Percentiles rank a stretch among this genome's conserved stretches.
These are phyloP conservation scores for Chaenogobius annularis DNA, from an alignment of 2,113 vertebrate genomes.

Conservation along the genomic window DNA sequence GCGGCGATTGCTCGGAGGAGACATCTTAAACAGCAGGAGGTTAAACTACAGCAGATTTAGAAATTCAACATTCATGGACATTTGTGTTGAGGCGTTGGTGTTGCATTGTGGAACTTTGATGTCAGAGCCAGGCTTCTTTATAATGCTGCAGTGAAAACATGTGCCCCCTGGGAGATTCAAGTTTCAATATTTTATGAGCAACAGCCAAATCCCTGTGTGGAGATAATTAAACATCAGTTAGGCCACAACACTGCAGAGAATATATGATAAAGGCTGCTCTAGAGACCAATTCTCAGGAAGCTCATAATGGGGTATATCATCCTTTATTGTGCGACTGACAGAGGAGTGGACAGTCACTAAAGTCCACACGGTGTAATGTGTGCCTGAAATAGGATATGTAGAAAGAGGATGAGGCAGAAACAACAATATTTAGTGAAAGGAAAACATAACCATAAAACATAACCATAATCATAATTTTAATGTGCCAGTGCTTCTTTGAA, in stretches of 20 bases:
- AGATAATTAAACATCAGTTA: constrained; percentile 68
- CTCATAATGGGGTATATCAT: constrained; percentile 30
- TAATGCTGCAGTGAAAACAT: constrained; percentile 13
- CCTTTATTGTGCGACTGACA: constrained; percentile 33
- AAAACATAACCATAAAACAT: too few species aligned
- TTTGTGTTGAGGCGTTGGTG: not conserved
- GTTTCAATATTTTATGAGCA: constrained; percentile 66
- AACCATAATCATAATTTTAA: too few species aligned
- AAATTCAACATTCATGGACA: constrained; percentile 14
- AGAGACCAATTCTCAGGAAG: constrained; percentile 49
- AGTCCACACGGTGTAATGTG: not conserved
- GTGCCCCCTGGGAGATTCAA: constrained; percentile 19
- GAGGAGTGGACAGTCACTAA: constrained; percentile 10
- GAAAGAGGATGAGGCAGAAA: not conserved
- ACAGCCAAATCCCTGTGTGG: constrained; percentile 46
- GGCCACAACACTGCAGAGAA: constrained; percentile 52
- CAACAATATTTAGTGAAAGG: not conserved
- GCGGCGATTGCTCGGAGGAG: constrained; percentile 25
- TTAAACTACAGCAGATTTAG: constrained; percentile 21
- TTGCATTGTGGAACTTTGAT: constrained; percentile 27
- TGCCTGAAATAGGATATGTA: not conserved
- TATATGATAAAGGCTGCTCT: constrained; percentile 47
- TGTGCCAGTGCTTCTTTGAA: not conserved
- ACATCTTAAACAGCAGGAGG: constrained; percentile 40
- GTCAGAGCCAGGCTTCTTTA: constrained; percentile 20